Percentiles rank a stretch among this genome's conserved stretches.
Conservation (phyloP, 1,140 invertebrate genomes). For the Drosophila persimilis region DNA sequence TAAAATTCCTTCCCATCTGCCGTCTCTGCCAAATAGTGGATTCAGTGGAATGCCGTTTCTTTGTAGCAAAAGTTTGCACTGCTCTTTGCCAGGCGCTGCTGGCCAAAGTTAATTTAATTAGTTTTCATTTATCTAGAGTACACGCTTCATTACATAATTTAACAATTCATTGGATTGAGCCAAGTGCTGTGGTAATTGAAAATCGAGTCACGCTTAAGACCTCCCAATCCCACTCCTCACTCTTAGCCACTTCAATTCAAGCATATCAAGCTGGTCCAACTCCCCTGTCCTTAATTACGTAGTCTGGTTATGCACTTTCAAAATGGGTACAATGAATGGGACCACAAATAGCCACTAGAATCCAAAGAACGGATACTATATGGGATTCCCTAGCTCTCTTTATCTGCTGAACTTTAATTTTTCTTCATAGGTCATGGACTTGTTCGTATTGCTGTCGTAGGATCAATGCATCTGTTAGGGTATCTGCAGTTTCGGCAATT, state of each 20-base stretch:
- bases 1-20: constrained; percentile 45
- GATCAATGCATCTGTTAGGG: no score
- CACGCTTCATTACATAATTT: constrained; percentile 75
- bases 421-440: no score
- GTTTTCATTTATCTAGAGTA: constrained; percentile 76
- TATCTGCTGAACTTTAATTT: no score
- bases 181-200: constrained; percentile 61
- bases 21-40: background rate
- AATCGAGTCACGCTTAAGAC: constrained; percentile 60
- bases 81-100: constrained; percentile 31
- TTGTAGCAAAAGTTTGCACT: constrained; percentile 45
- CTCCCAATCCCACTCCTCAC: constrained; percentile 18
- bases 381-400: no score
- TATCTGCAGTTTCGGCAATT: no score
- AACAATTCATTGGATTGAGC: constrained; percentile 72
- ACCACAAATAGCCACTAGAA: no score
- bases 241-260: background rate
- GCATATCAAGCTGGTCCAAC: constrained; percentile 12
- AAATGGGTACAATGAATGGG: no score
- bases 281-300: constrained; percentile 7
- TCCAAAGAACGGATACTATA: background rate
- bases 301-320: constrained; percentile 14
- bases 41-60: constrained; percentile 8
- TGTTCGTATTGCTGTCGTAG: no score
- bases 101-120: constrained; percentile 66